These are phyloP conservation scores for Plebejus melissa DNA, from an alignment of 2,888 invertebrate species.

Conservation along the genomic window DNA sequence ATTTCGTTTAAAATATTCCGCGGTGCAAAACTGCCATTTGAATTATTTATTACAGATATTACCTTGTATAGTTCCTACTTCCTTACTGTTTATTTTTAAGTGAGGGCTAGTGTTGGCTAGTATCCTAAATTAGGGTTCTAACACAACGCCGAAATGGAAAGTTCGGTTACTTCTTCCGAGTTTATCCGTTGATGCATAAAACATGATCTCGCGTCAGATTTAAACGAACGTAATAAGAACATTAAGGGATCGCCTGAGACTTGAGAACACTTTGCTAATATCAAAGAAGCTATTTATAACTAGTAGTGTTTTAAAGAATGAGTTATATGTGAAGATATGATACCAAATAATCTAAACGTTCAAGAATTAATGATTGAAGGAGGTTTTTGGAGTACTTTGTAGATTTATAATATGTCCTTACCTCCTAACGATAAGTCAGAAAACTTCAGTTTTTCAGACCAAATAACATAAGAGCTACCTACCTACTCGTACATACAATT, in stretches of 20 bases:
- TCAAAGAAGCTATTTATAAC: slow-evolving; percentile 34
- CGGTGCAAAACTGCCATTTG: no score
- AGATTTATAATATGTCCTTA: no score
- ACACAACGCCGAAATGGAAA: neutral
- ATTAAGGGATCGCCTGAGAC: slow-evolving; percentile 57
- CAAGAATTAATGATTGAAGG: neutral
- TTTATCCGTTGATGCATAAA: slow-evolving; percentile 71
- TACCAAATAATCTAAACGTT: neutral
- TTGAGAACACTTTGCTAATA: slow-evolving; percentile 44
- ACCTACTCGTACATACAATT: no score
- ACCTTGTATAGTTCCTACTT: no score
- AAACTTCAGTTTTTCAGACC: no score
- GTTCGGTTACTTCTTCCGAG: neutral
- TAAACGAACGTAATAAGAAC: slow-evolving; percentile 76
- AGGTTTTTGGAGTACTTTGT: no score
- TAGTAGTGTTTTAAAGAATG: slow-evolving; percentile 14
- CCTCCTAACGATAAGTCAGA: no score
- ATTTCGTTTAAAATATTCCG: slow-evolving; percentile 26
- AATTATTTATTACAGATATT: no score
- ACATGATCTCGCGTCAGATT: slow-evolving; percentile 76
- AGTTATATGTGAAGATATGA: neutral
- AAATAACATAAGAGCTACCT: no score
- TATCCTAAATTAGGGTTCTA: neutral
- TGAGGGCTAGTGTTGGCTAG: neutral
- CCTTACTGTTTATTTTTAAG: no score